Conservation (phyloP, 2,113 vertebrate species). For the Ciconia boyciana region DNA sequence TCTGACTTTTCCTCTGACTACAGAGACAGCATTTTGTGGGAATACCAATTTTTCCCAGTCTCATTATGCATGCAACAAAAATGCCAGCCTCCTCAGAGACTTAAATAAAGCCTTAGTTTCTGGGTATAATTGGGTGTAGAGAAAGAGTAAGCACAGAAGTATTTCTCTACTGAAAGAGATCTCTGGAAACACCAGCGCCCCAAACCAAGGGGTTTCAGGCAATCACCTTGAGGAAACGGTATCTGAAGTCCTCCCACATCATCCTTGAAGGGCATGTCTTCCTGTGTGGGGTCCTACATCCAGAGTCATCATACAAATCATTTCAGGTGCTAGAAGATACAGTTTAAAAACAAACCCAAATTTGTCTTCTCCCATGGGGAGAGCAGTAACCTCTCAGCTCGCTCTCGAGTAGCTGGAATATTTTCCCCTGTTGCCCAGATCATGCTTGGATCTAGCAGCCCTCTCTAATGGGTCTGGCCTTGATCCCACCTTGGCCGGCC, state of each 20-base stretch:
- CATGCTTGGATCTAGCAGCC: neutral
- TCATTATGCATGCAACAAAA: neutral
- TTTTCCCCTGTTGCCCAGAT: neutral
- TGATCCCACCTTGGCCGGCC: neutral
- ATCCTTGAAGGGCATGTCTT: neutral
- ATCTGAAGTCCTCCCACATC: neutral
- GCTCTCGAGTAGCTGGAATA: neutral
- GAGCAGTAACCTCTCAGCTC: neutral
- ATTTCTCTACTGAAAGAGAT: neutral
- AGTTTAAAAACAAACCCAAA: neutral
- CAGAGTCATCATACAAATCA: neutral
- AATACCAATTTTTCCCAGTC: neutral
- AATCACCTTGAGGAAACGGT: rapidly evolving
- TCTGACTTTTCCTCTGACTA: neutral
- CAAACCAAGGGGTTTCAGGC: neutral
- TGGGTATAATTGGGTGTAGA: neutral
- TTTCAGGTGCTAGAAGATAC: neutral
- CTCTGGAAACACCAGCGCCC: neutral
- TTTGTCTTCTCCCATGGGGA: neutral
- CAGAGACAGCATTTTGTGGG: neutral
- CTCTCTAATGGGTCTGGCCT: neutral
- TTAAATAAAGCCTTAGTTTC: neutral
- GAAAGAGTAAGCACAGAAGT: neutral
- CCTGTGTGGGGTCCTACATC: too few species aligned
- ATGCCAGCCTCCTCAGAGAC: neutral